A percentile compares a stretch with the other conserved stretches of the same genome.
phyloP scores from a whole-genome alignment of 2,113 vertebrate genomes.

The Oncorhynchus nerka region DNA sequence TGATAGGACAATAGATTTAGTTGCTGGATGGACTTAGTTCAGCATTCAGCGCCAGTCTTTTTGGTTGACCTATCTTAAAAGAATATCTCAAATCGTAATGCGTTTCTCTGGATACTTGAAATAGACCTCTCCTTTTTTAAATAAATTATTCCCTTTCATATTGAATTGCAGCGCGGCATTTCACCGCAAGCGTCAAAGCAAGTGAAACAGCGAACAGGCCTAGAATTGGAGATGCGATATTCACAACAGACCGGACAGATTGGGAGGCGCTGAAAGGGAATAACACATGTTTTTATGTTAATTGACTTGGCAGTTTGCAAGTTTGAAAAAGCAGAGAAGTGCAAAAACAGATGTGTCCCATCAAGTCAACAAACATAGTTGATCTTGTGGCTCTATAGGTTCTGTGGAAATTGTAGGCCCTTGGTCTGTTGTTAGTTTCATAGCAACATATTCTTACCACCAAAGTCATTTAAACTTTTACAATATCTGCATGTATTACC shows the following conservation, averaged over 20 bases:
- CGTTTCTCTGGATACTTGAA: neutral
- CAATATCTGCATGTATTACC: neutral
- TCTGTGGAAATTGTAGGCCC: too few species aligned
- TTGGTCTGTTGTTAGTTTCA: too few species aligned
- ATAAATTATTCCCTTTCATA: conserved; percentile 11
- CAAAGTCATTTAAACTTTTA: neutral
- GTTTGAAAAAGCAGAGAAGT: conserved; percentile 39
- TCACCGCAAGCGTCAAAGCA: conserved; percentile 46
- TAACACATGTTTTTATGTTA: conserved; percentile 45
- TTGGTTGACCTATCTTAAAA: too few species aligned
- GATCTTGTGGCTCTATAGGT: too few species aligned
- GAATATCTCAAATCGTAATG: too few species aligned
- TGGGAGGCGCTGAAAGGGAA: conserved; percentile 36
- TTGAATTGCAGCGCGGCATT: conserved; percentile 32
- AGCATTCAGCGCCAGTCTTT: too few species aligned
- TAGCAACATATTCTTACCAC: neutral
- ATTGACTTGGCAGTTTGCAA: conserved; percentile 51
- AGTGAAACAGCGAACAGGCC: conserved; percentile 10
- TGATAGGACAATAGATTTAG: too few species aligned
- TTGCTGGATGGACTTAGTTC: too few species aligned
- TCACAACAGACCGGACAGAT: conserved; percentile 32
- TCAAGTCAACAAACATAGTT: conserved; percentile 25
- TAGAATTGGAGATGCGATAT: conserved; percentile 36
- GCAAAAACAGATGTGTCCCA: conserved; percentile 33
- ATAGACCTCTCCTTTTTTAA: conserved; percentile 2